Conservation (phyloP, 2,888 invertebrate genomes). For the Phortica okadai region DNA sequence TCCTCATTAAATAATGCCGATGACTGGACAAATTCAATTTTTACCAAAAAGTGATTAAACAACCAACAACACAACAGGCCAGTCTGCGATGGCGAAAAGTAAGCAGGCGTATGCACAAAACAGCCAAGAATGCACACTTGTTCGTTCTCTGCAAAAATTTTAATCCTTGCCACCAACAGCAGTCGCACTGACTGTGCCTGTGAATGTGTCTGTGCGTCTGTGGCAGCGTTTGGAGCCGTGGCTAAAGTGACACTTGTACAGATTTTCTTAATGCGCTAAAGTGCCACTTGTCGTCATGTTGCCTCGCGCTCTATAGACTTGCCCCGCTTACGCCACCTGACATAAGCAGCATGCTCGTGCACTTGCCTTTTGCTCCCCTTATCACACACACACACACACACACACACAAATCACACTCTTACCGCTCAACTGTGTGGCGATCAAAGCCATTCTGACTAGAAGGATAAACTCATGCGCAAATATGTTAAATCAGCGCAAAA, state of each 20-base stretch:
- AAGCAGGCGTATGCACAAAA: not conserved
- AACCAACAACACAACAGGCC: constrained; percentile 40
- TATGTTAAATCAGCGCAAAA: constrained; percentile 63
- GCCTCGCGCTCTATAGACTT: constrained; percentile 43
- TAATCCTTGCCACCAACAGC: constrained; percentile 59
- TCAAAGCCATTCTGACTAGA: not conserved
- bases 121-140: not conserved
- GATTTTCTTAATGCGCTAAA: constrained; percentile 70
- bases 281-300: constrained; percentile 70
- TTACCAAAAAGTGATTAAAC: constrained; percentile 63
- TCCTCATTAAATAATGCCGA: constrained; percentile 73
- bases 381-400: constrained; percentile 37
- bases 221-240: constrained; percentile 41
- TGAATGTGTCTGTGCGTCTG: not conserved
- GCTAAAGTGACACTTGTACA: constrained; percentile 70
- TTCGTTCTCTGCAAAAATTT: constrained; percentile 2
- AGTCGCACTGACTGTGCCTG: constrained; percentile 56
- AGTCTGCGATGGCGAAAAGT: not conserved
- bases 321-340: not conserved
- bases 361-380: not conserved
- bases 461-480: constrained; percentile 38
- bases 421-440: not conserved
- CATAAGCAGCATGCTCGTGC: not conserved
- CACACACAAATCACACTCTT: no score
- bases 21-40: constrained; percentile 72